A percentile compares a stretch with the other conserved stretches of the same genome.
These are phyloP conservation scores for Drosophila anceps DNA, from an alignment of 2,888 invertebrate species.

Conservation along the genomic window DNA sequence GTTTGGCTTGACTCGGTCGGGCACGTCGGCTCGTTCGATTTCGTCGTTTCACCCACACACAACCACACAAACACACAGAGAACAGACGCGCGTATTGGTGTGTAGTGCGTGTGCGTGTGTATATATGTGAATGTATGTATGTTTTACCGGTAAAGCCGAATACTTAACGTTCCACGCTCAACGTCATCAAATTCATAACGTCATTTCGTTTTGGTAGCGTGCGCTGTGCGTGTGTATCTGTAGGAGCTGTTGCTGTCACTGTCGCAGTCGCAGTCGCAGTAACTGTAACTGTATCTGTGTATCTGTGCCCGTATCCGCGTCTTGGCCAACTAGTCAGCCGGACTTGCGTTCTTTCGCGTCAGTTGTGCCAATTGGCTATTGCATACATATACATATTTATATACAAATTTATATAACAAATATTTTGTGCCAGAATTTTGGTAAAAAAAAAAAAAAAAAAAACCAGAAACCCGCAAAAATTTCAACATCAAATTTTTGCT, in stretches of 20 bases:
- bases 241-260: slow-evolving; percentile 18
- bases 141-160: slow-evolving; percentile 49
- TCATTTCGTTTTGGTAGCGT: slow-evolving; percentile 59
- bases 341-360: slow-evolving; percentile 54
- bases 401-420: not conserved
- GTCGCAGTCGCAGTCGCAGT: slow-evolving; percentile 15
- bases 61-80: not conserved
- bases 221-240: slow-evolving; percentile 48
- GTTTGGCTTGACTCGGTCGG: slow-evolving; percentile 20
- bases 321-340: slow-evolving; percentile 44
- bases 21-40: slow-evolving; percentile 21
- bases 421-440: slow-evolving; percentile 16
- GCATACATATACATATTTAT: slow-evolving; percentile 10
- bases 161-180: slow-evolving; percentile 52
- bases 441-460: slow-evolving; percentile 17
- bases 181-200: slow-evolving; percentile 71
- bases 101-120: slow-evolving; percentile 27
- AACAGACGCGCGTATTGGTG: slow-evolving; percentile 10
- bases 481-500: slow-evolving; percentile 30
- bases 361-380: slow-evolving; percentile 18
- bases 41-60: slow-evolving; percentile 28
- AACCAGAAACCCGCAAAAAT: slow-evolving; percentile 44
- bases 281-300: slow-evolving; percentile 4
- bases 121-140: slow-evolving; percentile 19
- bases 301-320: slow-evolving; percentile 2